Percentiles rank a stretch among this genome's conserved stretches.
phyloP scores from a whole-genome alignment of 2,797 vertebrate species.

The Mormyrus proboscirostris region DNA sequence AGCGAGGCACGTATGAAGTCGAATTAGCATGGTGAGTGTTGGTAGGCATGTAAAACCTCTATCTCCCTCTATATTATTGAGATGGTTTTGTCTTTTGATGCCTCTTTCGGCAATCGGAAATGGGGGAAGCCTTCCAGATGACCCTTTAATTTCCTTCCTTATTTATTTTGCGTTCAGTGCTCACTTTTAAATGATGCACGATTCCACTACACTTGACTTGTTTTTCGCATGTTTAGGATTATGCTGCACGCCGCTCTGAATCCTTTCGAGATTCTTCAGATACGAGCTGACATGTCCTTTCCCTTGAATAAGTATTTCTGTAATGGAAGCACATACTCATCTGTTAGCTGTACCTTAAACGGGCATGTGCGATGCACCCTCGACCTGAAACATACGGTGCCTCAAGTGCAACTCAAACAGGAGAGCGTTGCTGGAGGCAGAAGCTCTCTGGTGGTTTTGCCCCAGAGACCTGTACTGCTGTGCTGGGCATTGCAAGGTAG shows the following conservation, averaged over 20 bases:
- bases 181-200: background rate
- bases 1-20: background rate
- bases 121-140: background rate
- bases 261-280: background rate
- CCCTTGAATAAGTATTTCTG: background rate
- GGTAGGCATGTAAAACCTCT: background rate
- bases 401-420: background rate
- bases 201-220: background rate
- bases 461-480: slow-evolving; percentile 1
- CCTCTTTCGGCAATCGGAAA: background rate
- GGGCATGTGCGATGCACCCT: background rate
- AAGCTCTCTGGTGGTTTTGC: background rate
- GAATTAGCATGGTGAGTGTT: background rate
- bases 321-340: background rate
- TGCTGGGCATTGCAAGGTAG: slow-evolving; percentile 38
- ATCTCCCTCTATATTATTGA: background rate
- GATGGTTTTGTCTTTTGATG: background rate
- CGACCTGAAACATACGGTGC: background rate
- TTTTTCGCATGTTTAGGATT: background rate
- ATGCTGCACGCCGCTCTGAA: background rate
- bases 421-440: background rate
- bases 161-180: background rate
- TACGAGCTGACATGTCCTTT: background rate
- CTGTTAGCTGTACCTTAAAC: background rate
- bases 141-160: background rate